These are phyloP conservation scores for Nephrotoma flavescens DNA, from an alignment of 2,888 invertebrate species.

Conservation along the genomic window DNA sequence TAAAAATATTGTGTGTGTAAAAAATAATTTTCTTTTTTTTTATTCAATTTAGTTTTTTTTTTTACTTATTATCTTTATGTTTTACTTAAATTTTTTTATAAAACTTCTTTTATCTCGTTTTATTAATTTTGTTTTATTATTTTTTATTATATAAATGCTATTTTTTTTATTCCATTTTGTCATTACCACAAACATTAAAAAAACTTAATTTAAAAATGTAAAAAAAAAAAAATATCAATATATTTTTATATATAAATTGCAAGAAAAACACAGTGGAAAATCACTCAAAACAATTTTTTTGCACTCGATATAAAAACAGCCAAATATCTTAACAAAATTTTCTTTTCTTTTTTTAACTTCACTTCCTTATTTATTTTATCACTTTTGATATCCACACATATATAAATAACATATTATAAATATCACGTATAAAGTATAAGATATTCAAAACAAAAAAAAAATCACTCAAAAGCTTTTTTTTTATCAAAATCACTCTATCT, in stretches of 20 bases:
- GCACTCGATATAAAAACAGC: background rate
- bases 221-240: background rate
- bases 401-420: background rate
- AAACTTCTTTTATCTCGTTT: constrained; percentile 2
- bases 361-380: background rate
- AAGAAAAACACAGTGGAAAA: background rate
- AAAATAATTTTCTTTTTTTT: background rate
- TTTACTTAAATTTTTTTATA: background rate
- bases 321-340: background rate
- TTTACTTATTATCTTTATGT: background rate
- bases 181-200: constrained; percentile 2
- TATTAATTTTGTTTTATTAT: constrained; percentile 4
- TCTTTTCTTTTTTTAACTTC: background rate
- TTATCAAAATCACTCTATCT: background rate
- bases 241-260: background rate
- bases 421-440: background rate
- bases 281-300: background rate
- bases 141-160: background rate
- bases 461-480: background rate
- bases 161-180: background rate
- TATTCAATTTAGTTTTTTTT: background rate
- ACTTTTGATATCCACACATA: background rate
- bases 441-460: background rate
- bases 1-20: background rate
- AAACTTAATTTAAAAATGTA: background rate